Percentiles rank a stretch among this genome's conserved stretches.
Conservation (phyloP, 2,113 vertebrate genomes). For the Myiopsitta monachus region DNA sequence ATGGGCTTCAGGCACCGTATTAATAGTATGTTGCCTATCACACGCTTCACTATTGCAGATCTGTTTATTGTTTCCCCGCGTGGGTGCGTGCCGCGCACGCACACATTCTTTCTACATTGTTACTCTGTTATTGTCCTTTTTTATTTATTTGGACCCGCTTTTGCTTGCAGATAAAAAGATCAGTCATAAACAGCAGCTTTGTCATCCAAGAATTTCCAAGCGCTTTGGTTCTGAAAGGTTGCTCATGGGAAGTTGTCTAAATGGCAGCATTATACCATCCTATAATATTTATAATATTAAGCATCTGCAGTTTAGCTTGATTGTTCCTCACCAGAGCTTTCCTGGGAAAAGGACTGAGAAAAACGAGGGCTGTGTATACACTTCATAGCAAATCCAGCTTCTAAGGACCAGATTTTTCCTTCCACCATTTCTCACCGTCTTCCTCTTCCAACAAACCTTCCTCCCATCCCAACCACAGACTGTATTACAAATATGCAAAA, state of each 20-base stretch:
- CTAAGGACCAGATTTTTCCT: not conserved
- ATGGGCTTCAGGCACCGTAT: not conserved
- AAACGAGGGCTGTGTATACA: not conserved
- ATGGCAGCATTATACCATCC: not conserved
- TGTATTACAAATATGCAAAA: constrained; percentile 37
- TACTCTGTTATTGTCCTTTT: not conserved
- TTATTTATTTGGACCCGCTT: constrained; percentile 29
- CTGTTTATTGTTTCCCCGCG: constrained; percentile 10
- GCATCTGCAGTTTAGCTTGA: not conserved
- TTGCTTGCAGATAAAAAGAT: constrained; percentile 52
- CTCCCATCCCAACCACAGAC: not conserved
- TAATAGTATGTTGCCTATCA: constrained; percentile 8
- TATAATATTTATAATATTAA: constrained; percentile 14
- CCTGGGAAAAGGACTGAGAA: not conserved
- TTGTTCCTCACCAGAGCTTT: not conserved
- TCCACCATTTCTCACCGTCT: not conserved
- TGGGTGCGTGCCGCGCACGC: not conserved
- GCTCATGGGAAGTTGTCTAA: constrained; percentile 24
- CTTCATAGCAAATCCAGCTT: not conserved
- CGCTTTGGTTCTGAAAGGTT: constrained; percentile 45
- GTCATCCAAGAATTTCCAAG: constrained; percentile 35
- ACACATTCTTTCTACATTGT: not conserved
- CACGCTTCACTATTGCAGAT: not conserved
- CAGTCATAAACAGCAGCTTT: constrained; percentile 33
- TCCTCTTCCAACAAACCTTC: constrained; percentile 18